Conservation (phyloP, 2,113 vertebrate genomes). For the Egretta garzetta region DNA sequence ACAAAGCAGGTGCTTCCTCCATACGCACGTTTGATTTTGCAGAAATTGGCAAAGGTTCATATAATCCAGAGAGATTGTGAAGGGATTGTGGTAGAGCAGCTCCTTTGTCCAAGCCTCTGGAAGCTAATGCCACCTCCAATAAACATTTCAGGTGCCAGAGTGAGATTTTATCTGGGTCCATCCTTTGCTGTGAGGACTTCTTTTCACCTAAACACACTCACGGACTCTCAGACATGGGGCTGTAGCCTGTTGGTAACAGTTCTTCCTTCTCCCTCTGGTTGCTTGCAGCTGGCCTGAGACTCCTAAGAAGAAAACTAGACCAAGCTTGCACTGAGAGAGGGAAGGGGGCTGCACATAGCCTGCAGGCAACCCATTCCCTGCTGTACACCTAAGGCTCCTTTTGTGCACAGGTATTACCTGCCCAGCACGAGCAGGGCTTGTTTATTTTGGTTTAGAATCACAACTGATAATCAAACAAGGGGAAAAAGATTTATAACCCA, state of each 20-base stretch:
- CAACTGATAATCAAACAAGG: not conserved
- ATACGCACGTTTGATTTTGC: not conserved
- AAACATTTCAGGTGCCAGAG: not conserved
- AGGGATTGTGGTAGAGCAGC: not conserved
- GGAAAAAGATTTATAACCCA: not conserved
- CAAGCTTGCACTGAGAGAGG: not conserved
- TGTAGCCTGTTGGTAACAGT: not conserved
- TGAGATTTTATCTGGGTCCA: not conserved
- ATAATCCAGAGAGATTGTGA: not conserved
- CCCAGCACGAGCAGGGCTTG: not conserved
- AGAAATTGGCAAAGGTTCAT: not conserved
- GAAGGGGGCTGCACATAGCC: not conserved
- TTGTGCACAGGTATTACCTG: not conserved
- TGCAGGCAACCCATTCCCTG: not conserved
- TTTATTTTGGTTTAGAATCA: not conserved
- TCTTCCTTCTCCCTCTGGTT: not conserved
- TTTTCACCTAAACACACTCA: not conserved
- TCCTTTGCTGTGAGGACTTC: not conserved
- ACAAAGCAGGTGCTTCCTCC: not conserved
- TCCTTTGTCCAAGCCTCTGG: not conserved
- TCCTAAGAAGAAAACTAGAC: not conserved
- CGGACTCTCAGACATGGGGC: not conserved
- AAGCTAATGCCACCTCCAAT: not conserved
- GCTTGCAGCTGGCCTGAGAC: not conserved
- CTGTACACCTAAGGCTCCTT: not conserved